These are phyloP conservation scores for Ophraella communa DNA, from an alignment of 2,888 invertebrate genomes.

Conservation along the genomic window DNA sequence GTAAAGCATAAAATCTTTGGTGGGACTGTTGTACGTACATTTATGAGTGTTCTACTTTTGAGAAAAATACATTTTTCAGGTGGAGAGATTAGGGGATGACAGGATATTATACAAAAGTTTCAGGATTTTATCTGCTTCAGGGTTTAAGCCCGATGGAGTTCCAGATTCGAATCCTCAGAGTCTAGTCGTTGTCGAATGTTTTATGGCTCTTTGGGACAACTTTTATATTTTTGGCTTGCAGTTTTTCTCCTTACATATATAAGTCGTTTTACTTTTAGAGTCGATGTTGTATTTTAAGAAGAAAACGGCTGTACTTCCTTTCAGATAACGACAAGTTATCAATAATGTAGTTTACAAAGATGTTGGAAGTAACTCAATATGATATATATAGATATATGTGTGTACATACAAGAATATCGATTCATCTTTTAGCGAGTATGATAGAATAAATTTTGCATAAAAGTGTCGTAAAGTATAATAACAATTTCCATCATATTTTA, in stretches of 20 bases:
- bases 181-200: constrained; percentile 13
- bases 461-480: no score
- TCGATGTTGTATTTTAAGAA: not conserved
- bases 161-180: not conserved
- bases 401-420: no score
- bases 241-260: no score
- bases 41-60: no score
- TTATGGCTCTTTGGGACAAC: constrained; percentile 10
- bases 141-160: constrained; percentile 9
- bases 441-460: no score
- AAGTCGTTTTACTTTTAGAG: not conserved
- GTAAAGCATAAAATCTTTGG: no score
- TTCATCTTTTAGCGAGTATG: no score
- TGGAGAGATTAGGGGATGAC: constrained; percentile 26
- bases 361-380: no score
- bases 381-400: no score
- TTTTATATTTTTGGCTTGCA: constrained; percentile 7
- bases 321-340: not conserved
- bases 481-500: no score
- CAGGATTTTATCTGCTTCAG: constrained; percentile 19
- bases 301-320: not conserved
- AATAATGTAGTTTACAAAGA: not conserved
- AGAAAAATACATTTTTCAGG: constrained; percentile 30
- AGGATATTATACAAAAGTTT: constrained; percentile 29
- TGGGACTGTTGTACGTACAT: no score